These are phyloP conservation scores for Trichopoda pennipes DNA, from an alignment of 2,888 invertebrate genomes.

Conservation along the genomic window DNA sequence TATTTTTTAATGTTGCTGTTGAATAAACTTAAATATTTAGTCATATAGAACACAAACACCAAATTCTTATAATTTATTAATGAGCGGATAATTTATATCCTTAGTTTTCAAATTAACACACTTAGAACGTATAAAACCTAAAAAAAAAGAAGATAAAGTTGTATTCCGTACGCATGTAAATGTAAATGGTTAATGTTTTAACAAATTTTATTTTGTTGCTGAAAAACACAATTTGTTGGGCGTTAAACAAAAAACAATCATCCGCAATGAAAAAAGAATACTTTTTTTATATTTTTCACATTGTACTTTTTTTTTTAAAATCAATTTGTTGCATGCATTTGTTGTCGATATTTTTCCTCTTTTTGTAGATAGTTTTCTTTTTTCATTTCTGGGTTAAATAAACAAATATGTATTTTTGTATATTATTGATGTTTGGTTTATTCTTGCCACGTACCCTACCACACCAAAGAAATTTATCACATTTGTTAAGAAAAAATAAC, in stretches of 20 bases:
- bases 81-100: slow-evolving; percentile 26
- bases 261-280: slow-evolving; percentile 2
- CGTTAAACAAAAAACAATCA: slow-evolving; percentile 33
- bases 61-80: slow-evolving; percentile 49
- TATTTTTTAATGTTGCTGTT: slow-evolving; percentile 36
- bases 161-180: neutral
- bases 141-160: slow-evolving; percentile 16
- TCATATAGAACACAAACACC: slow-evolving; percentile 29
- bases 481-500: slow-evolving; percentile 36
- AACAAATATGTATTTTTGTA: slow-evolving; percentile 58
- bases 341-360: slow-evolving; percentile 42
- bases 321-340: slow-evolving; percentile 22
- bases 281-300: slow-evolving; percentile 18
- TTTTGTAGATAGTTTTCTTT: too few relatives aligned
- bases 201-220: slow-evolving; percentile 41
- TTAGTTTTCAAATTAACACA: neutral
- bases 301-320: slow-evolving; percentile 2
- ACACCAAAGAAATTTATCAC: slow-evolving; percentile 63
- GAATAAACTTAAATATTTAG: slow-evolving; percentile 52
- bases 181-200: slow-evolving; percentile 17
- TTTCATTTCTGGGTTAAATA: slow-evolving; percentile 64
- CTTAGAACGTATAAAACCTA: neutral
- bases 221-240: slow-evolving; percentile 38
- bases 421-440: slow-evolving; percentile 49
- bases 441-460: slow-evolving; percentile 48